Percentiles rank a stretch among this genome's conserved stretches.
Evolutionary conservation across 2,888 invertebrate genomes (phyloP).

Genomic region (Aplocera efformata): DNA sequence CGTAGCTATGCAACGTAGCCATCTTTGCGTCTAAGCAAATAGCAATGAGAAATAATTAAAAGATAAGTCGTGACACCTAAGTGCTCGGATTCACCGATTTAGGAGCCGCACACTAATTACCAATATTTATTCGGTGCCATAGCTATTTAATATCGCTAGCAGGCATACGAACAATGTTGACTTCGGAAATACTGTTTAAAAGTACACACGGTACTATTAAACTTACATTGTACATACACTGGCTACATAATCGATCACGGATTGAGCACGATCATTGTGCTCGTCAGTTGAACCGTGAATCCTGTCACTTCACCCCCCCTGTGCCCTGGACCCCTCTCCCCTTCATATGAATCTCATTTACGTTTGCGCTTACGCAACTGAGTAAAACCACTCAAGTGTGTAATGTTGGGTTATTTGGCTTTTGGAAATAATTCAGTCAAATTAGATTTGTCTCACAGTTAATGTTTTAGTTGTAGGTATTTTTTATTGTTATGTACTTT

Average conservation of each 20-base stretch:
- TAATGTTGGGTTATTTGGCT: conserved; percentile 47
- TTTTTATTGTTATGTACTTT: too few relatives aligned
- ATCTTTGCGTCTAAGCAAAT: too few relatives aligned
- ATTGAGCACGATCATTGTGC: conserved; percentile 76
- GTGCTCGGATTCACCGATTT: too few relatives aligned
- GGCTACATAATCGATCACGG: conserved; percentile 76
- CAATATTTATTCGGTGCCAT: too few relatives aligned
- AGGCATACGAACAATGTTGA: too few relatives aligned
- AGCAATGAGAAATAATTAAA: too few relatives aligned
- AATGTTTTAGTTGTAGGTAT: too few relatives aligned
- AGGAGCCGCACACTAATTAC: too few relatives aligned
- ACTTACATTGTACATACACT: conserved; percentile 33
- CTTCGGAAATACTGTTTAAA: conserved; percentile 20
- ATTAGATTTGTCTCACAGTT: conserved; percentile 8
- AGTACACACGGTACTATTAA: conserved; percentile 21
- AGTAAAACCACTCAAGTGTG: conserved; percentile 65
- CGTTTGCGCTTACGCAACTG: conserved; percentile 72
- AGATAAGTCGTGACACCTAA: too few relatives aligned
- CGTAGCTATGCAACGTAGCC: too few relatives aligned
- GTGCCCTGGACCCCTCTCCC: conserved; percentile 40
- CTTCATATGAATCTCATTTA: conserved; percentile 73
- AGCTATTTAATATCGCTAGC: too few relatives aligned
- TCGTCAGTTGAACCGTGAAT: conserved; percentile 76
- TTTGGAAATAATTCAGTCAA: conserved; percentile 14
- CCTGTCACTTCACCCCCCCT: conserved; percentile 66